A percentile compares a stretch with the other conserved stretches of the same genome.
Evolutionary conservation across 2,888 invertebrate species (phyloP).

Genomic region (Amphipyra berbera): DNA sequence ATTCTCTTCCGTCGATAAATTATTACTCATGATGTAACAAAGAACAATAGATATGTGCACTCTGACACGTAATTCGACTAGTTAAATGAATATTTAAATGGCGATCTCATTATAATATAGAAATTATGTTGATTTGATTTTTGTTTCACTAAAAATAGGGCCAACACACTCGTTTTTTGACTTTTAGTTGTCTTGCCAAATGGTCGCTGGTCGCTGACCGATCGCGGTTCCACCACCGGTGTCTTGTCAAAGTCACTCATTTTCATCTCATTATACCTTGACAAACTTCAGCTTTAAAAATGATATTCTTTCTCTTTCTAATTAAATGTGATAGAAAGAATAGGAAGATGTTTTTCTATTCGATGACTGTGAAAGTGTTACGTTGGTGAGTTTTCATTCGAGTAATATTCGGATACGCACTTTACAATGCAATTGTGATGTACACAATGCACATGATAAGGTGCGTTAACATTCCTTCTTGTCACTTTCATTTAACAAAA

Average conservation of each 20-base stretch:
- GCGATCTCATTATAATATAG: conserved; percentile 62
- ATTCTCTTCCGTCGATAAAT: conserved; percentile 58
- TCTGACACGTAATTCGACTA: conserved; percentile 53
- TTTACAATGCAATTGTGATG: too few relatives aligned
- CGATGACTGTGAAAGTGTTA: background rate
- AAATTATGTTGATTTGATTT: conserved; percentile 53
- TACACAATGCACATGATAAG: too few relatives aligned
- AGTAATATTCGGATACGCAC: conserved; percentile 12
- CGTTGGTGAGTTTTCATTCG: background rate
- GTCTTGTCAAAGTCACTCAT: conserved; percentile 11
- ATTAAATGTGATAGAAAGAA: background rate
- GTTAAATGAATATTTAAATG: conserved; percentile 48
- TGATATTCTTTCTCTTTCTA: background rate
- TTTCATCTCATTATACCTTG: conserved; percentile 1
- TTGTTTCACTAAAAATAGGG: conserved; percentile 67
- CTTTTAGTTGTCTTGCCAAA: conserved; percentile 73
- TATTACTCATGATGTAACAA: conserved; percentile 75
- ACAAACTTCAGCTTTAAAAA: background rate
- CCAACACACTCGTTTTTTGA: conserved; percentile 81
- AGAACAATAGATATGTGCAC: conserved; percentile 48
- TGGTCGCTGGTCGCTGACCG: conserved; percentile 60
- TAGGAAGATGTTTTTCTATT: background rate
- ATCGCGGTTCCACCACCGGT: conserved; percentile 40
- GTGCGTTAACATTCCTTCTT: too few relatives aligned
- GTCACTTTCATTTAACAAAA: too few relatives aligned